These are phyloP conservation scores for Drosophila quadrilineata DNA, from an alignment of 1,140 invertebrate genomes.

Conservation along the genomic window DNA sequence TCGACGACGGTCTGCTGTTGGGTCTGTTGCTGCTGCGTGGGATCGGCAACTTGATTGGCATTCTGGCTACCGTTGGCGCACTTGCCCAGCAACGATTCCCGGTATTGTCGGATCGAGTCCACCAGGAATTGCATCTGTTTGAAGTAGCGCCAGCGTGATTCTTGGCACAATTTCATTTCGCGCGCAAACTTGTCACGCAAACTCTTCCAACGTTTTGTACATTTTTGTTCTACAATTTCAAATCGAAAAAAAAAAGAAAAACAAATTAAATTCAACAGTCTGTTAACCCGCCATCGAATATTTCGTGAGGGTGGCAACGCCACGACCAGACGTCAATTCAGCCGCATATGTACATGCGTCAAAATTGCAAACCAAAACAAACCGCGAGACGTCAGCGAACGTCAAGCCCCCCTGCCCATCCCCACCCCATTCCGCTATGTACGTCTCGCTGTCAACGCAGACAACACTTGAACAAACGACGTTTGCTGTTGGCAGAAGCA, in stretches of 20 bases:
- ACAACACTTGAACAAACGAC: conserved; percentile 41
- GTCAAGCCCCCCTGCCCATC: conserved; percentile 8
- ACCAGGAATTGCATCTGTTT: conserved; percentile 79
- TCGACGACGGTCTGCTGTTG: conserved; percentile 75
- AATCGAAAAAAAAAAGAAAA: not conserved
- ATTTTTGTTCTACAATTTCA: conserved; percentile 72
- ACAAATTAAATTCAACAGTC: not conserved
- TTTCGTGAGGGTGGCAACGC: conserved; percentile 36
- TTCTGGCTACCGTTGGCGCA: conserved; percentile 65
- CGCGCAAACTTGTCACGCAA: conserved; percentile 76
- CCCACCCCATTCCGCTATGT: conserved; percentile 1
- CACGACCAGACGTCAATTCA: conserved; percentile 9
- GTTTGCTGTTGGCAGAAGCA: conserved; percentile 51
- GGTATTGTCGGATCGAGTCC: conserved; percentile 74
- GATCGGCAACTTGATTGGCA: conserved; percentile 69
- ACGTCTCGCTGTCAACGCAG: not conserved
- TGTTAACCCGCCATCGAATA: not conserved
- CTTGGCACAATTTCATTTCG: conserved; percentile 76
- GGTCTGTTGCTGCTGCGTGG: conserved; percentile 68
- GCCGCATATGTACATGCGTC: conserved; percentile 33
- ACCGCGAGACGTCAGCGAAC: conserved; percentile 47
- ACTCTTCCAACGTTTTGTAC: conserved; percentile 79
- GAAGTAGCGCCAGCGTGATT: conserved; percentile 79
- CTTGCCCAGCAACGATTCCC: conserved; percentile 72
- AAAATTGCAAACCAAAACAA: conserved; percentile 68